Conservation (phyloP, 2,113 vertebrate species). For the Tragelaphus strepsiceros region DNA sequence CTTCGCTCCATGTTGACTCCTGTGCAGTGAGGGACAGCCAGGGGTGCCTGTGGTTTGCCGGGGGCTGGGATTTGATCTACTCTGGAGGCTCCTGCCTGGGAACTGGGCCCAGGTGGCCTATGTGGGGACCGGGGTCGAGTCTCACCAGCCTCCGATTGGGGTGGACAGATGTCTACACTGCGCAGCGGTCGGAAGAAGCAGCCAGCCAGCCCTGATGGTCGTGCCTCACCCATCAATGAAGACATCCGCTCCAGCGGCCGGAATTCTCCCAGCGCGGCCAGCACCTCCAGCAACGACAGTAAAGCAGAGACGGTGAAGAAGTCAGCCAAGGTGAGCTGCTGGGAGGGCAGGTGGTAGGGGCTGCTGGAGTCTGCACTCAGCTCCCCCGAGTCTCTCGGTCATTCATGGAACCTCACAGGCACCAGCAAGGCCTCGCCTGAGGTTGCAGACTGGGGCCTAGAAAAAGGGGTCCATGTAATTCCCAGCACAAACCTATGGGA, state of each 20-base stretch:
- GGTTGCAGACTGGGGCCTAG: background rate
- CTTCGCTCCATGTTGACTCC: rapidly evolving
- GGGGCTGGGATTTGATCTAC: background rate
- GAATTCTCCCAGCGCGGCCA: conserved; percentile 95
- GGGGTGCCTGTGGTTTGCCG: background rate
- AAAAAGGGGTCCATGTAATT: background rate
- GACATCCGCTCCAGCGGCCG: conserved; percentile 96
- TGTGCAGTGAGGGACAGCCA: background rate
- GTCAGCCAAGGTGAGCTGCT: conserved; percentile 87
- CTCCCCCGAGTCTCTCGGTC: background rate
- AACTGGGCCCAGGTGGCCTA: background rate
- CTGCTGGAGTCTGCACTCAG: no score
- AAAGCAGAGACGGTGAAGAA: conserved; percentile 96
- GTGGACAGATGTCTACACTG: conserved; percentile 95
- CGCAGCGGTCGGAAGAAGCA: conserved; percentile 99
- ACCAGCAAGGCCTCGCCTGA: background rate
- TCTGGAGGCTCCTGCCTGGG: background rate
- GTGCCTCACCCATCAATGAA: conserved; percentile 92
- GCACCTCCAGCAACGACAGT: conserved; percentile 98
- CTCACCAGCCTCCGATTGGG: conserved; percentile 11
- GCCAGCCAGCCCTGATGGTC: conserved; percentile 95
- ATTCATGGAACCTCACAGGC: no score
- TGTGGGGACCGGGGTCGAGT: background rate
- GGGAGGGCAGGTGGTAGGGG: rapidly evolving
- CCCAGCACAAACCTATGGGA: background rate